phyloP scores from a whole-genome alignment of 2,797 vertebrate species.

The Bradypodion ventrale region DNA sequence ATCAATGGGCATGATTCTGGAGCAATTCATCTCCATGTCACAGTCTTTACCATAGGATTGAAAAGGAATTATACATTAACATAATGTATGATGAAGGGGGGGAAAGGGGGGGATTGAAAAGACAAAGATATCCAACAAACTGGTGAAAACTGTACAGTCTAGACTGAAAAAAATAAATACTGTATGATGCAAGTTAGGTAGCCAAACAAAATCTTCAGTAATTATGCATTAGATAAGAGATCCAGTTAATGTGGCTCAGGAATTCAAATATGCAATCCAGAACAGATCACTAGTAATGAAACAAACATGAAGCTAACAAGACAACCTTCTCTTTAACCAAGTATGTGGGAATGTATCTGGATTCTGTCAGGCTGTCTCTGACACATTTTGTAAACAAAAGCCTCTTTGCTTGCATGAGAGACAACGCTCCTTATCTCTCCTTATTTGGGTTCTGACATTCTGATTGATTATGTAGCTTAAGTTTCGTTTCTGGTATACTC shows the following conservation, averaged over 20 bases:
- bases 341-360: too few species aligned
- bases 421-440: too few species aligned
- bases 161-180: background rate
- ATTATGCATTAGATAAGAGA: background rate
- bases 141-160: background rate
- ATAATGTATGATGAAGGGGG: background rate
- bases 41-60: background rate
- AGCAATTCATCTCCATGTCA: background rate
- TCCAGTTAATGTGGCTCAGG: background rate
- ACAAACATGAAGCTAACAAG: background rate
- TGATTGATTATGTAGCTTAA: too few species aligned
- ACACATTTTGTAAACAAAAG: too few species aligned
- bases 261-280: background rate
- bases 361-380: too few species aligned
- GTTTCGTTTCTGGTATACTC: too few species aligned
- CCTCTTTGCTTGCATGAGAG: too few species aligned
- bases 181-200: background rate
- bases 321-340: background rate
- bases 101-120: background rate
- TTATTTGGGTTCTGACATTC: too few species aligned
- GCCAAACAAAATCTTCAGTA: background rate
- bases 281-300: background rate
- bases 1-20: background rate
- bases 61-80: slow-evolving; percentile 8
- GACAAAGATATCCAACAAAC: background rate